Evolutionary conservation across 2,797 vertebrate species (phyloP), one percentile per base, ranked within the genome.

Genomic region (Chaenodraco wilsoni): DNA sequence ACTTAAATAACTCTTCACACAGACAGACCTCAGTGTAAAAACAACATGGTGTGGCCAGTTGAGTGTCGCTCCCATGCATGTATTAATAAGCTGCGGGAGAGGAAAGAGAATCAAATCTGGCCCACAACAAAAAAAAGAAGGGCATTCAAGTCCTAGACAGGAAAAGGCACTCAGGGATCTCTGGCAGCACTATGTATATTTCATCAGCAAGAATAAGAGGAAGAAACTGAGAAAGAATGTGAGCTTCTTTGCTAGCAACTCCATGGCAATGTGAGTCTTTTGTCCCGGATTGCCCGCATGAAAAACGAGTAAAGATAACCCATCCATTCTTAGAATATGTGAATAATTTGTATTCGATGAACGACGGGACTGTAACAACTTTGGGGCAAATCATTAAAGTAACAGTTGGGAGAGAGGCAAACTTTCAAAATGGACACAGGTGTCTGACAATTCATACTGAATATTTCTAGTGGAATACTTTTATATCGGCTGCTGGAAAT

Each of bases 371-470:
- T 16, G 63, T 50, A 72, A 33, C 56, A 65, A 85, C 72, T 82
- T 69, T 76, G 46, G 64, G 71, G 78, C 17, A 37, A 46, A 58
- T 89, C 82, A 89, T 74, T 83, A 62, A 55, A 12, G 43, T 33
- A 27, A 58, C 76, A 43, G 1, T 19, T 8, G 10, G 14, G 21
- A 61, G 82, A 84, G 57, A 65, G 48, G 52, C 41, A 1, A 44
- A n/a, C 72, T 87, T 91, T 72, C 87, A 90, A 90, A 80, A 88
- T 84, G 86, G 64, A 91, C 56, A 74, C 17, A 40, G 71, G 73
- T 81, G 69, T 72, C 56, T 74, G 81, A 76, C 71, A 14, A 82
- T 90, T 90, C 81, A 77, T 87, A 84, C 84, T 84, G 88, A 87
- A 89, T 82, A 90, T 86, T 79, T 81, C 72, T 74, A 91, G 88